Conservation (phyloP, 2,888 invertebrate species). For the Nomada lathburiana region DNA sequence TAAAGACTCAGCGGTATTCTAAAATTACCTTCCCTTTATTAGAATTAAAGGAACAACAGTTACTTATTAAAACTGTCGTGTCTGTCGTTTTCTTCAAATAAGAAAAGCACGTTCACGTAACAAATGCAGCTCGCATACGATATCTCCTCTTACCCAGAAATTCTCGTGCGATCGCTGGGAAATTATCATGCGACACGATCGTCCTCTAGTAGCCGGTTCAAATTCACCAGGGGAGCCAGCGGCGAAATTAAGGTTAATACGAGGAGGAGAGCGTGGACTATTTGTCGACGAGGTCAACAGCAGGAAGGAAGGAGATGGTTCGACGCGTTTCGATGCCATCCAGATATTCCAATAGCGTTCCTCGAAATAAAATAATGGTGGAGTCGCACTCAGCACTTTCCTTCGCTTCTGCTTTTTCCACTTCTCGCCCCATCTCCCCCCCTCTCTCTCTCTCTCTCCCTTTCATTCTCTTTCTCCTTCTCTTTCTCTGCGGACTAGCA, state of each 20-base stretch:
- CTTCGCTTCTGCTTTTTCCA: not conserved
- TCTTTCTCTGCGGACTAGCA: conserved; percentile 27
- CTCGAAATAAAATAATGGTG: conserved; percentile 65
- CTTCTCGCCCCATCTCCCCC: too few relatives aligned
- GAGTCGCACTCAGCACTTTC: conserved; percentile 54
- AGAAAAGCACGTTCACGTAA: not conserved
- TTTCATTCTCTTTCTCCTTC: conserved; percentile 14
- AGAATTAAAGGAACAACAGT: too few relatives aligned
- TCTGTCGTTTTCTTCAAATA: not conserved
- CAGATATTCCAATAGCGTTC: conserved; percentile 50
- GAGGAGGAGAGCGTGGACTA: conserved; percentile 20
- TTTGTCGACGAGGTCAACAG: conserved; percentile 40
- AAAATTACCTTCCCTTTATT: too few relatives aligned
- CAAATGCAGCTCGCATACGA: not conserved
- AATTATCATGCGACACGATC: conserved; percentile 41
- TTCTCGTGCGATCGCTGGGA: not conserved
- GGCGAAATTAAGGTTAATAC: conserved; percentile 55
- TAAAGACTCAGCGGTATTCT: too few relatives aligned
- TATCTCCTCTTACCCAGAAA: not conserved
- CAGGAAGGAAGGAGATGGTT: conserved; percentile 39
- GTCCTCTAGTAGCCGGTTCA: conserved; percentile 17
- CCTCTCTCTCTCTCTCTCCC: not conserved
- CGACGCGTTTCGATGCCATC: conserved; percentile 35
- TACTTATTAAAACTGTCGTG: too few relatives aligned
- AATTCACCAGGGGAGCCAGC: conserved; percentile 22